phyloP scores from a whole-genome alignment of 2,888 invertebrate species.

The Parapristionchus giblindavisi region DNA sequence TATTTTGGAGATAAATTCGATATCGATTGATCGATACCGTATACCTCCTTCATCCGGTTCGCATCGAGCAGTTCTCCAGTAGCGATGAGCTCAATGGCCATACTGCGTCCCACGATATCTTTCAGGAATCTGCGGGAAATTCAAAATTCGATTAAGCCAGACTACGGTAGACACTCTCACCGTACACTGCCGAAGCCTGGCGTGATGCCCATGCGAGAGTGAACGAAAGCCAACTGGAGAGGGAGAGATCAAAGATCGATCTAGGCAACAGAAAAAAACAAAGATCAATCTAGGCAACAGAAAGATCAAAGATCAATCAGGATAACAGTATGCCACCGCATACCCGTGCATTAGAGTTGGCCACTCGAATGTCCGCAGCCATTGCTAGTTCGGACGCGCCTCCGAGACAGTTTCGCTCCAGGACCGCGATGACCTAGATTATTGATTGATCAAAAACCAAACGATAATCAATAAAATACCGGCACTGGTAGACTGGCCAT shows the following conservation, averaged over 20 bases:
- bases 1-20: neutral
- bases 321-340: neutral
- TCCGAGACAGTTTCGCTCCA: constrained; percentile 33
- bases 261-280: too few species aligned
- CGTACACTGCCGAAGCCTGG: constrained; percentile 35
- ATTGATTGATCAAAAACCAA: too few species aligned
- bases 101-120: constrained; percentile 23
- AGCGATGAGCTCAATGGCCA: constrained; percentile 18
- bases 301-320: neutral
- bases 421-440: constrained; percentile 35
- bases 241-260: constrained; percentile 15
- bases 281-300: too few species aligned
- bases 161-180: constrained; percentile 9
- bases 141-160: neutral
- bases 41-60: constrained; percentile 12
- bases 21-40: neutral
- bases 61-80: constrained; percentile 28
- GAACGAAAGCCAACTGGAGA: constrained; percentile 29
- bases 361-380: constrained; percentile 31
- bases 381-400: constrained; percentile 32
- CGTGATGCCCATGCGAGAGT: constrained; percentile 32
- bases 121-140: constrained; percentile 14
- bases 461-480: too few species aligned
- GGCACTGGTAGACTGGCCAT: constrained; percentile 34
- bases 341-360: constrained; percentile 25